Percentiles rank a stretch among this genome's conserved stretches.
phyloP scores from a whole-genome alignment of 2,113 vertebrate genomes.

The Malurus elegans region DNA sequence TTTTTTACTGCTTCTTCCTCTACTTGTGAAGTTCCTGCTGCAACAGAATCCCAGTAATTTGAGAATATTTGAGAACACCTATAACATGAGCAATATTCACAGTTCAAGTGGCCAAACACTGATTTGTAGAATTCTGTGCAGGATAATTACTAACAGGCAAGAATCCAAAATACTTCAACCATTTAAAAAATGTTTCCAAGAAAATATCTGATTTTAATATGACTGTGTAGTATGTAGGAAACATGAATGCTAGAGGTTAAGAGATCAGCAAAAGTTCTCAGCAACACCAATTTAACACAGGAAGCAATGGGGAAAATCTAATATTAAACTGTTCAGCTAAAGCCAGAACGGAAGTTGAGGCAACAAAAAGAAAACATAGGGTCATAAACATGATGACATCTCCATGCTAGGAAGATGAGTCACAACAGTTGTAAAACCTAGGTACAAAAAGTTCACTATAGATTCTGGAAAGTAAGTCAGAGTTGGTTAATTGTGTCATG shows the following conservation, averaged over 20 bases:
- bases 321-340: neutral
- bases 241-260: neutral
- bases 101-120: neutral
- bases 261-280: neutral
- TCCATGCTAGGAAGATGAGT: constrained; percentile 22
- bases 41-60: neutral
- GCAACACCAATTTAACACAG: neutral
- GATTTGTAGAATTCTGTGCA: neutral
- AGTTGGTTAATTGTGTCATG: neutral
- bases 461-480: neutral
- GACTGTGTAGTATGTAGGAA: neutral
- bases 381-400: neutral
- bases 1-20: neutral
- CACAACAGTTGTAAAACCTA: neutral
- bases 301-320: neutral
- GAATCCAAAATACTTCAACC: neutral
- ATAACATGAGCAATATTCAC: neutral
- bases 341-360: constrained; percentile 7
- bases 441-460: constrained; percentile 14
- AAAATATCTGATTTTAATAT: constrained; percentile 6
- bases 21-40: neutral
- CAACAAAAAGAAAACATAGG: constrained; percentile 4
- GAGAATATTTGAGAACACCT: neutral
- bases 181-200: constrained; percentile 27
- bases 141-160: neutral